phyloP scores from a whole-genome alignment of 1,140 invertebrate genomes.

The Ooceraea biroi region DNA sequence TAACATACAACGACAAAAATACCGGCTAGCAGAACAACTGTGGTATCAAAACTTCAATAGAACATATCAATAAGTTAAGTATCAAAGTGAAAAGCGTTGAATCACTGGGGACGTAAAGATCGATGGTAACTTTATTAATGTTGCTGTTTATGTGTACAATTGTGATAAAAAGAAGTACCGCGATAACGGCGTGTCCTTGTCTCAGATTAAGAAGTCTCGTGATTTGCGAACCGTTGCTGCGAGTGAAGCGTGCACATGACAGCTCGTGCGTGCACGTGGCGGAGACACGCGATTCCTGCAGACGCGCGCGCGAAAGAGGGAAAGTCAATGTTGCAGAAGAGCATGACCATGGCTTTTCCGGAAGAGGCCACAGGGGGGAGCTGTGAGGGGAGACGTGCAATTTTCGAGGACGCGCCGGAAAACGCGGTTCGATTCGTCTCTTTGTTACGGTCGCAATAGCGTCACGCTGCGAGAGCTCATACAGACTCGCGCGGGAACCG shows the following conservation, averaged over 20 bases:
- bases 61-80: too few relatives aligned
- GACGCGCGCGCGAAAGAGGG: not conserved
- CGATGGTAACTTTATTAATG: too few relatives aligned
- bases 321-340: not conserved
- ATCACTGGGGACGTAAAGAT: too few relatives aligned
- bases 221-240: slow-evolving; percentile 14
- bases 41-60: too few relatives aligned
- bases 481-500: not conserved
- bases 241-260: slow-evolving; percentile 23
- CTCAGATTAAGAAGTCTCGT: slow-evolving; percentile 23
- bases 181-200: slow-evolving; percentile 3
- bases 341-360: slow-evolving; percentile 14
- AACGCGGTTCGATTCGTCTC: slow-evolving; percentile 17
- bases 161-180: not conserved
- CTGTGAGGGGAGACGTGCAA: slow-evolving; percentile 8
- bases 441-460: slow-evolving; percentile 43
- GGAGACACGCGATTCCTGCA: slow-evolving; percentile 44
- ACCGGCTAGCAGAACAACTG: too few relatives aligned
- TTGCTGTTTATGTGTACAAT: too few relatives aligned
- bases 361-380: slow-evolving; percentile 4
- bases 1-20: too few relatives aligned
- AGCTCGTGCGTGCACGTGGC: slow-evolving; percentile 46
- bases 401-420: slow-evolving; percentile 41
- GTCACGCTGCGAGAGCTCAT: slow-evolving; percentile 31
- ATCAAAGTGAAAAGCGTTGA: too few relatives aligned